Evolutionary conservation across 2,113 vertebrate species (phyloP).

Genomic region (Rhinoderma darwinii): DNA sequence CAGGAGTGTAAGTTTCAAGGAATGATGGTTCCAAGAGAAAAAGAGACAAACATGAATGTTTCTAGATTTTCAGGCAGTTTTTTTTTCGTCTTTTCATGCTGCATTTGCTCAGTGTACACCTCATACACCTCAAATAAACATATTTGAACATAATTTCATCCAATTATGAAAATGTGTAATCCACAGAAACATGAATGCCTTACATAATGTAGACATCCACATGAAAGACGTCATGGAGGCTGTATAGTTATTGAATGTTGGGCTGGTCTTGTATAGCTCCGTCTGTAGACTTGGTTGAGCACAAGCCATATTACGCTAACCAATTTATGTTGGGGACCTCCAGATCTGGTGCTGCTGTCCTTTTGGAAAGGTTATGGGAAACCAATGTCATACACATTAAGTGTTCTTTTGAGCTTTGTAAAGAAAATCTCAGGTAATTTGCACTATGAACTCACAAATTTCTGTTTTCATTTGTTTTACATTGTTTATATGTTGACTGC

Average conservation of each 20-base stretch:
- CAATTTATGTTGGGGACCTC: not conserved
- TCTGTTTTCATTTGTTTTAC: not conserved
- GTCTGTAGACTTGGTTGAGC: not conserved
- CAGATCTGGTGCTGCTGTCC: not conserved
- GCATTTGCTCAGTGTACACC: not conserved
- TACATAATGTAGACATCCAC: not conserved
- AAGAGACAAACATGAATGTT: not conserved
- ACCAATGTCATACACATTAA: not conserved
- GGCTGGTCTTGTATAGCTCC: not conserved
- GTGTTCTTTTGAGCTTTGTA: not conserved
- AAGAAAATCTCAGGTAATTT: not conserved
- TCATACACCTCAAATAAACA: not conserved
- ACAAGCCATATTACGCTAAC: not conserved
- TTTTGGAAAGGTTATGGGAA: not conserved
- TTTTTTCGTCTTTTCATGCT: not conserved
- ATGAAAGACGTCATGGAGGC: not conserved
- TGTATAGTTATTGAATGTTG: not conserved
- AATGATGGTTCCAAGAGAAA: not conserved
- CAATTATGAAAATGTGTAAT: not conserved
- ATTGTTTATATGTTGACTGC: not conserved
- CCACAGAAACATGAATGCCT: not conserved
- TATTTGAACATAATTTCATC: not conserved
- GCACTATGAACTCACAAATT: not conserved
- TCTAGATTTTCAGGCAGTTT: not conserved
- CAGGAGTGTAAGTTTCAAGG: constrained; percentile 56